Evolutionary conservation across 1,140 invertebrate species (phyloP).

Genomic region (Microplitis demolitor): DNA sequence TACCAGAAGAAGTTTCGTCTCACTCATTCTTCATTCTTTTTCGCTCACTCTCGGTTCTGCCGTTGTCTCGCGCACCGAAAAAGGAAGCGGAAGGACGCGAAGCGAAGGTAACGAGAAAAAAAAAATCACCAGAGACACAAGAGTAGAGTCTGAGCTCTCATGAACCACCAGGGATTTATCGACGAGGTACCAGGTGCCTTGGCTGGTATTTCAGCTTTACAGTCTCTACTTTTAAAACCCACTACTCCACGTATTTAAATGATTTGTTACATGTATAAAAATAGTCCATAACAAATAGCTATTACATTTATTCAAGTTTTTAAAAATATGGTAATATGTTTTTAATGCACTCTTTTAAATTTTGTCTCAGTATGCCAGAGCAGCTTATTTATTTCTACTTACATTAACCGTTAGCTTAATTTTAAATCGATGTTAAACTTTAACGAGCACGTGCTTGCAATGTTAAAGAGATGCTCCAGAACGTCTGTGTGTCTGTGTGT

Average conservation of each 20-base stretch:
- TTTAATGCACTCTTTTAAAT: background rate
- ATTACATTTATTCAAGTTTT: conserved; percentile 18
- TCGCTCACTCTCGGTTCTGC: too few species aligned
- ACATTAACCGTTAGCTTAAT: background rate
- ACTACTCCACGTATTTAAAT: too few species aligned
- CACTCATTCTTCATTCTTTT: background rate
- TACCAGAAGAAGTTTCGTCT: background rate
- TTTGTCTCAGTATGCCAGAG: too few species aligned
- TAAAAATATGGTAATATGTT: conserved; percentile 31
- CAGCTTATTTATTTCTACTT: background rate
- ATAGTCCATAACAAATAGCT: too few species aligned
- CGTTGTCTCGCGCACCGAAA: conserved; percentile 1
- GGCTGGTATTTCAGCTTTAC: conserved; percentile 10
- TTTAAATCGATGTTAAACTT: conserved; percentile 12
- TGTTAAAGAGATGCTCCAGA: background rate
- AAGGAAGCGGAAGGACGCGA: conserved; percentile 12
- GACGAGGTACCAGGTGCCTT: conserved; percentile 36
- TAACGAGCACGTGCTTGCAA: conserved; percentile 22
- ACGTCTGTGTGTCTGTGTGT: background rate
- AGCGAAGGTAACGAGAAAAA: conserved; percentile 4
- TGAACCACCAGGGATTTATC: conserved; percentile 32
- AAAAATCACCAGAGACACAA: background rate
- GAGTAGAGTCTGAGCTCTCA: conserved; percentile 5
- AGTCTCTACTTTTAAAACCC: conserved; percentile 11
- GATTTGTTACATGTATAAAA: too few species aligned